These are phyloP conservation scores for Pissodes strobi DNA, from an alignment of 1,140 invertebrate genomes.

Conservation along the genomic window DNA sequence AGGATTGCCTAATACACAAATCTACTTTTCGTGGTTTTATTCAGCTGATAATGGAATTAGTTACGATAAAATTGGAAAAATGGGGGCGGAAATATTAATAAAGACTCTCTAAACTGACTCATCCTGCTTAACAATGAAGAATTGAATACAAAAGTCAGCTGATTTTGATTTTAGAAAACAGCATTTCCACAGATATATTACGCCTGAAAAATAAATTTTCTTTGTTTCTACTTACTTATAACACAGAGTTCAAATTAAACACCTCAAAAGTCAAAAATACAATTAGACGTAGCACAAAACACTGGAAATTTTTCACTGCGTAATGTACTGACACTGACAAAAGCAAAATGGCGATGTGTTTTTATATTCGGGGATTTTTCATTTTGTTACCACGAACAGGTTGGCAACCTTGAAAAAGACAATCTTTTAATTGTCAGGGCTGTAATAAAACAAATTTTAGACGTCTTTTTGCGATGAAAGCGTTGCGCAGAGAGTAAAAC, in stretches of 20 bases:
- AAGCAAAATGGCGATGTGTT: conserved; percentile 27
- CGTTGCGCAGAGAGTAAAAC: no score
- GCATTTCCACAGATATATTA: background rate
- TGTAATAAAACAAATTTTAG: no score
- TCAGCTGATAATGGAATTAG: background rate
- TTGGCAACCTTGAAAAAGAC: background rate
- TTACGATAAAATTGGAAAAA: background rate
- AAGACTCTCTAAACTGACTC: conserved; percentile 9
- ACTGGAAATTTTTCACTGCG: conserved; percentile 25
- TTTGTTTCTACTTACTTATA: conserved; percentile 5
- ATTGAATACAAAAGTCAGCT: conserved; percentile 26
- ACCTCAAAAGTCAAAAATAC: background rate
- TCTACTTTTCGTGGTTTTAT: background rate
- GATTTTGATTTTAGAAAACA: conserved; percentile 15
- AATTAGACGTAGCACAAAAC: conserved; percentile 5
- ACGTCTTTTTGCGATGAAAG: no score
- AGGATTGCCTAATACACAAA: background rate
- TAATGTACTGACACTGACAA: conserved; percentile 31
- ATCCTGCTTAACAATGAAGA: conserved; percentile 2
- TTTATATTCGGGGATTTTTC: conserved; percentile 8
- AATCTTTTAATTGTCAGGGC: no score
- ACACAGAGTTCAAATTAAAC: background rate
- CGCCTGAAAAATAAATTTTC: background rate
- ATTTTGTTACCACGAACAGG: background rate
- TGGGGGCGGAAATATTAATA: conserved; percentile 18